Evolutionary conservation across 1,140 invertebrate genomes (phyloP).

Genomic region (Cyclina sinensis): DNA sequence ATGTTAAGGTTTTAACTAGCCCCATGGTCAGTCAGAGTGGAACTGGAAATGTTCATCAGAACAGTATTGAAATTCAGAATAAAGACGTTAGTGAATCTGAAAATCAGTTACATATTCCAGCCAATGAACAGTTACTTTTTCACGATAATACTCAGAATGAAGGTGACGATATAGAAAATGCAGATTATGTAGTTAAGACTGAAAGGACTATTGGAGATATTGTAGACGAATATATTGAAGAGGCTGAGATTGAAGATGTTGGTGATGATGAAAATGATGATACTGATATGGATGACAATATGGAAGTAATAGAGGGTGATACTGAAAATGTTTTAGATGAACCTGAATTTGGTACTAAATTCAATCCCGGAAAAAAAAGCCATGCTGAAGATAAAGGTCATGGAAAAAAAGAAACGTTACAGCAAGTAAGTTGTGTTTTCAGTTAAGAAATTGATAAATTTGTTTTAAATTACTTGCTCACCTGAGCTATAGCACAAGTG

Average conservation of each 20-base stretch:
- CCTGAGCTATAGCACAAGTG: no score
- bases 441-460: not conserved
- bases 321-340: not conserved
- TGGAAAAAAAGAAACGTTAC: not conserved
- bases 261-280: constrained; percentile 13
- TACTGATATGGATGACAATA: not conserved
- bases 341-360: not conserved
- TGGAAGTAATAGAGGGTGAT: not conserved
- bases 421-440: not conserved
- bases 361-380: not conserved
- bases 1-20: not conserved
- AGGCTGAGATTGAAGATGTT: not conserved
- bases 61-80: not conserved
- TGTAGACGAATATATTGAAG: not conserved
- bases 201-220: not conserved
- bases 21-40: not conserved
- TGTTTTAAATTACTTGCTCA: no score
- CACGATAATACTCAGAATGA: not conserved
- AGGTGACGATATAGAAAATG: not conserved
- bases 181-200: not conserved
- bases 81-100: not conserved
- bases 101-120: not conserved
- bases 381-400: not conserved
- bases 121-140: no score
- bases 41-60: not conserved